Conservation (phyloP, 2,888 invertebrate species). For the Sympetrum striolatum region DNA sequence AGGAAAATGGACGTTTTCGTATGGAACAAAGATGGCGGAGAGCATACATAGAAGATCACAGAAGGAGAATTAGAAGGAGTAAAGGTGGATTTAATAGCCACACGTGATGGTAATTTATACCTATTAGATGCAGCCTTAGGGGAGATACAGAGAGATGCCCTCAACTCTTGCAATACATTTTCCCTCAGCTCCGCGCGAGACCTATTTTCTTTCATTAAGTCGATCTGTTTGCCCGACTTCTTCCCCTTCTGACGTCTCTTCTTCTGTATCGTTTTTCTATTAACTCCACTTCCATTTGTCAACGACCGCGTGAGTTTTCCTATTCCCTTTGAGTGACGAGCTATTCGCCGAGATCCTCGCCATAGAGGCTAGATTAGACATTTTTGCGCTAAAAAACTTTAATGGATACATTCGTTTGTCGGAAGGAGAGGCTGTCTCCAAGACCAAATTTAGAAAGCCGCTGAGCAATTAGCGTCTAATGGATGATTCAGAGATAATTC, state of each 20-base stretch:
- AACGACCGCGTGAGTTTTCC: too few species aligned
- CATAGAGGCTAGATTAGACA: too few species aligned
- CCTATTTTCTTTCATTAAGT: slow-evolving; percentile 25
- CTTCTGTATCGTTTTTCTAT: neutral
- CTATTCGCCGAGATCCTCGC: too few species aligned
- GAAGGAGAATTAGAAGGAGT: neutral
- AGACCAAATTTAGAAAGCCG: too few species aligned
- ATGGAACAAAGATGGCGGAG: neutral
- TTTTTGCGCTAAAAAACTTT: too few species aligned
- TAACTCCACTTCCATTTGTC: neutral
- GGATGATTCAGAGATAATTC: too few species aligned
- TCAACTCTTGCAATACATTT: neutral
- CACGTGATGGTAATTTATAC: slow-evolving; percentile 29
- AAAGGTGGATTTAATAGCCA: neutral
- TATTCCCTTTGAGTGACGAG: too few species aligned
- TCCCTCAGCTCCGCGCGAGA: neutral
- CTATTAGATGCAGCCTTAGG: slow-evolving; percentile 15
- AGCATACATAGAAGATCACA: neutral
- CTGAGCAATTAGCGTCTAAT: too few species aligned
- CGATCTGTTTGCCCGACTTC: neutral
- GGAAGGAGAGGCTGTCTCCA: too few species aligned
- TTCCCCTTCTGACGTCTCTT: neutral
- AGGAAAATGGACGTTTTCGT: neutral
- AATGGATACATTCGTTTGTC: too few species aligned
- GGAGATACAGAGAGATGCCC: neutral